Conservation (phyloP, 2,797 vertebrate species). For the Gymnothorax reevesii region DNA sequence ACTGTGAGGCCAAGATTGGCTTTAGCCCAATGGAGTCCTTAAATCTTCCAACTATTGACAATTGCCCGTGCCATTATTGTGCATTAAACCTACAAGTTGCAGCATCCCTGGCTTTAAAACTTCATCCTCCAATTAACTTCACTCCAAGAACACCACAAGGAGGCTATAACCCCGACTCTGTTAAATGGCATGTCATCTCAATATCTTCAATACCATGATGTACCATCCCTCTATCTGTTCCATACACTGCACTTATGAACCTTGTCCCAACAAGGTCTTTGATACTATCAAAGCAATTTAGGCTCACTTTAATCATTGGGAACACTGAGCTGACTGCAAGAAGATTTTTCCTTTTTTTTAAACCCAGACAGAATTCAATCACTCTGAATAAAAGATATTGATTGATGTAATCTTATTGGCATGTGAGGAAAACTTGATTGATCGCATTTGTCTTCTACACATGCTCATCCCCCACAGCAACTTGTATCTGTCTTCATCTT, state of each 20-base stretch:
- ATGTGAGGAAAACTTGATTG: slow-evolving; percentile 54
- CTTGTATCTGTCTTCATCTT: slow-evolving; percentile 49
- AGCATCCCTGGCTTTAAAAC: slow-evolving; percentile 25
- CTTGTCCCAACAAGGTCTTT: slow-evolving; percentile 64
- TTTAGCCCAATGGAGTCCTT: background rate
- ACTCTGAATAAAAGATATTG: slow-evolving; percentile 65
- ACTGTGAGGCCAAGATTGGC: background rate
- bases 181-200: slow-evolving; percentile 33
- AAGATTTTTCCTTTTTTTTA: slow-evolving; percentile 38
- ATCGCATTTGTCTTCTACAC: slow-evolving; percentile 60
- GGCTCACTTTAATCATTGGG: slow-evolving; percentile 69
- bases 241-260: slow-evolving; percentile 60
- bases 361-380: slow-evolving; percentile 64
- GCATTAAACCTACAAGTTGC: slow-evolving; percentile 1
- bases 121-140: slow-evolving; percentile 17
- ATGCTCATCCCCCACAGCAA: slow-evolving; percentile 58
- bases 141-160: slow-evolving; percentile 42
- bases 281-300: slow-evolving; percentile 67
- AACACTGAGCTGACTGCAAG: slow-evolving; percentile 61
- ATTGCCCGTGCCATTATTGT: background rate
- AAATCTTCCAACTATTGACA: background rate
- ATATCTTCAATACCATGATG: slow-evolving; percentile 52
- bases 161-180: slow-evolving; percentile 40
- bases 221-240: slow-evolving; percentile 63
- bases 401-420: slow-evolving; percentile 69